Evolutionary conservation across 2,888 invertebrate genomes (phyloP), one percentile per base, ranked within the genome.

Genomic region (Agrotis puta): DNA sequence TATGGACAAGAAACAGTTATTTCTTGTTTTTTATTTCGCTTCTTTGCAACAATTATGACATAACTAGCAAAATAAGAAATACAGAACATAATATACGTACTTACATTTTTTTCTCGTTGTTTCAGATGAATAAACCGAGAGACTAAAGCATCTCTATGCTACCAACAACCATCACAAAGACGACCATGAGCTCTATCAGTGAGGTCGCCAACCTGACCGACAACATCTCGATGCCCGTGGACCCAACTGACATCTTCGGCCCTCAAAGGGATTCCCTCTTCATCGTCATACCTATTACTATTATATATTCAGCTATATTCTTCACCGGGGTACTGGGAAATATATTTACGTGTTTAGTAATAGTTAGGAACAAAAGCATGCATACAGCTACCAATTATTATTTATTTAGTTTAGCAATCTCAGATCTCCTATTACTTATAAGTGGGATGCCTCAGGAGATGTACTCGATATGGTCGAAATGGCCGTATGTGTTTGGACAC

Each of bases 391-490:
- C 98, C 13, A 98, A 98, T 87, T 98, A 97, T 89, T 98, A 98
- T 90, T 95, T 98, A 70, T 98, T 98, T 93, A 98, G 98, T 90
- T 94, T 98, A 89, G 98, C 98, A 9, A 97, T 98, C 76, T 98
- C 98, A 3, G 98, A 98, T 91, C 96, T 98, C 50, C 94, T 98
- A 33, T 94, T 98, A 20, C 94, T 98, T 20, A 92, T 98, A 0
- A 97, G 98, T 77, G 98, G 98, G 0, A 97, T 98, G 87, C 98
- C 98, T 0, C 97, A 97, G 82, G 98, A 98, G 96, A 97, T 98
- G 91, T 98, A 98, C 90, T 96, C 97, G 51, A 97, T 98, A 70
- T 98, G 98, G 98, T 97, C 96, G 1, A 97, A 97, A 85, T 97
- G 97, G 96, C 97, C 98, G 0, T 98, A 98, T 87, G 96, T 97